Evolutionary conservation across 2,888 invertebrate species (phyloP), one percentile per base, ranked within the genome.

Genomic region (Harmothoe impar): DNA sequence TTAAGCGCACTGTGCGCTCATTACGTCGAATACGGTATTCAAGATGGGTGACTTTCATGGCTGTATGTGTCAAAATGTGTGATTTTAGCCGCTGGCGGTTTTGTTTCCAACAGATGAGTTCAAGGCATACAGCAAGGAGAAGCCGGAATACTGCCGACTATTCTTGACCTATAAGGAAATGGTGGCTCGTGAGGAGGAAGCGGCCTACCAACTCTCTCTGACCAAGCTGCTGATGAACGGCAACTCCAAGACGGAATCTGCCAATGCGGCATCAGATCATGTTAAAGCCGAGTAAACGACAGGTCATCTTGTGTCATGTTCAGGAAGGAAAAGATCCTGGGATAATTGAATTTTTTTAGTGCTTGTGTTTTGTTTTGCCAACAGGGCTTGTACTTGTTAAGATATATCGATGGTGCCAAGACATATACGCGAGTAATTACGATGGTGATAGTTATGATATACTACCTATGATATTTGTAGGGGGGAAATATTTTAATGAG

Each of bases 71-170:
- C n/a, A n/a, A n/a, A n/a, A n/a, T n/a, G n/a, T n/a, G n/a, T n/a
- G n/a, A n/a, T n/a, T n/a, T n/a, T n/a, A n/a, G n/a, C n/a, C n/a
- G n/a, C n/a, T n/a, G n/a, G n/a, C n/a, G n/a, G n/a, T n/a, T n/a
- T n/a, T n/a, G n/a, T n/a, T n/a, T n/a, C n/a, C n/a, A 93, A 72
- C 94, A 96, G 96, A 94, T 90, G 96, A 96, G 91, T 96, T 96
- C 91, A 94, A 94, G 91, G 91, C 90, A 12, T 95, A 94, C 93
- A 95, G 95, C 33, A 91, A 93, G 89, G 93, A 94, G 90, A 94
- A 95, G 90, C 96, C 96, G 84, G 96, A 96, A 91, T 96, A 95
- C 94, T 95, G 95, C 85, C 94, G 94, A 62, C 92, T 95, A 78
- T 95, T 95, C 91, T 92, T 91, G 86, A 94, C 94, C 0, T 95